Evolutionary conservation across 2,888 invertebrate species (phyloP), one percentile per base, ranked within the genome.

Genomic region (Protophormia terraenovae): DNA sequence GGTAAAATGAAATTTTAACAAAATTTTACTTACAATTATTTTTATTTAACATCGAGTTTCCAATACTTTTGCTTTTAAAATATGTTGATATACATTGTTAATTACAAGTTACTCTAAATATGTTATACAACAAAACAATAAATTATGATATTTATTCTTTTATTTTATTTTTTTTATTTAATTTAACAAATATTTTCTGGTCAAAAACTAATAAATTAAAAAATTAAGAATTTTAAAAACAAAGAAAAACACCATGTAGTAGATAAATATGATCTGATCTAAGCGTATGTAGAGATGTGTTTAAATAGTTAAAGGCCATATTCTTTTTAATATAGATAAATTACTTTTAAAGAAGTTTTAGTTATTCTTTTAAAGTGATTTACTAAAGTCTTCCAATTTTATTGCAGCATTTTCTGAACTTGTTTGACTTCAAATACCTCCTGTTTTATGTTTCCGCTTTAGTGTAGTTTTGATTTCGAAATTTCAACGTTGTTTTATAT

Each of bases 1-100:
- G 71, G 45, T 58, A 66, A 58, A 73, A 58, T 66, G 72, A 85
- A 85, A 85, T 82, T 82, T 85, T 10, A 82, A 79, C 80, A 82
- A 85, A 79, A 75, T 78, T 84, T 83, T 85, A 85, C 85, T 85
- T 85, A 85, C 85, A 79, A 85, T 85, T 82, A 85, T 69, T 84
- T 80, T 73, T 80, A 76, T 64, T 76, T 73, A 84, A 83, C 83
- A 86, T 80, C 83, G 80, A 80, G 83, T 81, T 86, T 86, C 83
- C 83, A 83, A 79, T 86, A 83, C 76, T 75, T 79, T 81, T 84
- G 85, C 80, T 67, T 83, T 81, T 72, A 78, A 73, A 81, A 81
- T 84, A 86, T 79, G 82, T 82, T 80, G 80, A 81, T 76, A 71
- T 83, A 85, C 60, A 66, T 69, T 79, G 82, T 83, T 76, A 69